These are phyloP conservation scores for Acanthurus leucopareius DNA, from an alignment of 2,797 vertebrate species.

Conservation along the genomic window DNA sequence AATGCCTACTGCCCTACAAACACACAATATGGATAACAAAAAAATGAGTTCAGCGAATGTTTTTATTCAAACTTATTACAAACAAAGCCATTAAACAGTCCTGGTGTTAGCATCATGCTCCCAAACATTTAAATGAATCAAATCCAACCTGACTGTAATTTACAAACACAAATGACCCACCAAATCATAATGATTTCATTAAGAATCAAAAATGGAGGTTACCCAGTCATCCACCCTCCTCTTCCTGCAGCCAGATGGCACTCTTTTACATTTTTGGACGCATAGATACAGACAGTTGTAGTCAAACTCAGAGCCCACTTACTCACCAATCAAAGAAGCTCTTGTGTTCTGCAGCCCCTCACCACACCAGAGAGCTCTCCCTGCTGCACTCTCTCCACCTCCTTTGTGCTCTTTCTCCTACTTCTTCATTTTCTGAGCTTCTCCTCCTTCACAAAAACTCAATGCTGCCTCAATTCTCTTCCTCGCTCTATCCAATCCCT, in stretches of 20 bases:
- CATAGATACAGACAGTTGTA: slow-evolving; percentile 59
- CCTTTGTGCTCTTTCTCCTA: slow-evolving; percentile 44
- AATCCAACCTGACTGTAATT: neutral
- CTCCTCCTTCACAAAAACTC: slow-evolving; percentile 36
- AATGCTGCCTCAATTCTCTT: slow-evolving; percentile 31
- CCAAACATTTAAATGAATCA: neutral
- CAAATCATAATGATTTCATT: neutral
- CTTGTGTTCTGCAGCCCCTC: slow-evolving; percentile 61
- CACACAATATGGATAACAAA: slow-evolving; percentile 28
- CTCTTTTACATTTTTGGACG: slow-evolving; percentile 68
- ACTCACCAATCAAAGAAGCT: slow-evolving; percentile 77
- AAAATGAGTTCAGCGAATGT: neutral
- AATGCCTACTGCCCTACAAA: slow-evolving; percentile 44
- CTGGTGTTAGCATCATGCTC: neutral
- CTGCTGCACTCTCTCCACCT: slow-evolving; percentile 2
- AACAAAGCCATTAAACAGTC: neutral
- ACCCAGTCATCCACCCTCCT: slow-evolving; percentile 9
- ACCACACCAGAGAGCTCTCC: slow-evolving; percentile 38
- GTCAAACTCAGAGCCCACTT: slow-evolving; percentile 64
- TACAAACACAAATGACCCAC: slow-evolving; percentile 3
- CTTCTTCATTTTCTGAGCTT: slow-evolving; percentile 50
- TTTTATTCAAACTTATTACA: neutral
- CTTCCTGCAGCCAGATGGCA: slow-evolving; percentile 82
- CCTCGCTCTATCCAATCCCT: slow-evolving; percentile 17
- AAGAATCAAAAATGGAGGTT: neutral